A percentile compares a stretch with the other conserved stretches of the same genome.
phyloP scores from a whole-genome alignment of 2,113 vertebrate species.

The Lampris incognitus region DNA sequence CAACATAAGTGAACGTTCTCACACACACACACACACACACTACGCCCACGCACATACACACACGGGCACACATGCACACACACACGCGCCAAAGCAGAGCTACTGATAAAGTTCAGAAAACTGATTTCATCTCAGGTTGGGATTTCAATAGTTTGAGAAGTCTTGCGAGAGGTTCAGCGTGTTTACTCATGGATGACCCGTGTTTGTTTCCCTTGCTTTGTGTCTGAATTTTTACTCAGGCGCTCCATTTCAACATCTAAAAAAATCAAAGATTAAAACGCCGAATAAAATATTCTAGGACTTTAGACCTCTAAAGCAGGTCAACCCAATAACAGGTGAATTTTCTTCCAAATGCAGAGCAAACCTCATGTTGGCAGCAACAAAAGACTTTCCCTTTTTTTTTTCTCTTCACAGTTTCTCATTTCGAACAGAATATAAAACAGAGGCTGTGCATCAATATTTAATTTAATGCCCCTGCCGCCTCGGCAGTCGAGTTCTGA shows the following conservation, averaged over 20 bases:
- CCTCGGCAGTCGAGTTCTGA: slow-evolving; percentile 30
- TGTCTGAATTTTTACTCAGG: background rate
- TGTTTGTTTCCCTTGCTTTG: slow-evolving; percentile 29
- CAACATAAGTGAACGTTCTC: slow-evolving; percentile 8
- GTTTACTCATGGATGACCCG: slow-evolving; percentile 20
- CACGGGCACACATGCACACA: background rate
- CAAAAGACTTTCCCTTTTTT: slow-evolving; percentile 35
- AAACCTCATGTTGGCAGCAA: slow-evolving; percentile 11
- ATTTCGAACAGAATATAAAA: slow-evolving; percentile 57
- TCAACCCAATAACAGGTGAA: slow-evolving; percentile 38
- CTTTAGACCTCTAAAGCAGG: background rate
- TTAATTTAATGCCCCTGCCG: slow-evolving; percentile 52
- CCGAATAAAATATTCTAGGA: background rate
- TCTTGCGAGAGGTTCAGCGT: slow-evolving; percentile 1
- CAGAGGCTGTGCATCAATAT: slow-evolving; percentile 53
- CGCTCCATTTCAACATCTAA: slow-evolving; percentile 9
- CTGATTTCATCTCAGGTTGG: slow-evolving; percentile 4
- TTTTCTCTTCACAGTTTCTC: slow-evolving; percentile 12
- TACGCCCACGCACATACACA: slow-evolving; percentile 10
- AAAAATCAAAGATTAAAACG: slow-evolving; percentile 5
- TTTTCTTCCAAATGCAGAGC: slow-evolving; percentile 14
- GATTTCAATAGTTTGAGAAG: slow-evolving; percentile 35
- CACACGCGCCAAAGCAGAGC: background rate
- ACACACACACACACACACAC: background rate
- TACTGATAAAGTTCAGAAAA: slow-evolving; percentile 13